Base-by-base conservation (phyloP, 2,888 invertebrate species). In the Ernsta delagoae region DNA sequence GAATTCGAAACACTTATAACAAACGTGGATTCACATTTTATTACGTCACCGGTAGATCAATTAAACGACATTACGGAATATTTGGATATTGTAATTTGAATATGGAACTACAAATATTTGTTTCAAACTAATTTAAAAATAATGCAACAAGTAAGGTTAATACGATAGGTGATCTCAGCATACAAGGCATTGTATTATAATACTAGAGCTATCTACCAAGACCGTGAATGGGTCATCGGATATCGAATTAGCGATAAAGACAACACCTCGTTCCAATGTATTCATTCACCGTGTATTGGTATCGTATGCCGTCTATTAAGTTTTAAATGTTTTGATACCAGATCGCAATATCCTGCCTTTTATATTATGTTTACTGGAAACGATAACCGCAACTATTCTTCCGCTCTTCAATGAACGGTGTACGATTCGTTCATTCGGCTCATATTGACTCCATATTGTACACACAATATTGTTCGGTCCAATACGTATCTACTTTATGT, bases 331-430 rank as follows among this genome's bases (percentile, higher is more conserved):
- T 91, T 84, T 89, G 90, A 87, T 86, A 91, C 82, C 75, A 74
- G 88, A 90, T 83, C 88, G 85, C 89, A 85, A 91, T 90, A 89
- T 92, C 92, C 92, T 90, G 90, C 78, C 71, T 79, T 83, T 84
- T 84, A 87, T 87, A 89, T 85, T 86, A 82, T 85, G 89, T 90
- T 89, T 88, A 88, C 86, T 86, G 80, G 85, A 86, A 87, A 88
- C 86, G 79, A 81, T 79, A 78, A 71, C 71, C 73, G 71, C 64
- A 71, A 72, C 73, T 74, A 76, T 75, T 76, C 77, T 75, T 76
- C 75, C 75, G 75, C 71, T 70, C 62, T 64, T 75, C 74, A 75
- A 73, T 73, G 75, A 67, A 62, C 57, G 68, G 68, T 68, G 57
- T 62, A 68, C 48, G 57, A 62, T 68, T 68, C 68, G 48, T 50